Evolutionary conservation across 2,888 invertebrate species (phyloP), one percentile per base, ranked within the genome.

Genomic region (Polymixis flavicincta): DNA sequence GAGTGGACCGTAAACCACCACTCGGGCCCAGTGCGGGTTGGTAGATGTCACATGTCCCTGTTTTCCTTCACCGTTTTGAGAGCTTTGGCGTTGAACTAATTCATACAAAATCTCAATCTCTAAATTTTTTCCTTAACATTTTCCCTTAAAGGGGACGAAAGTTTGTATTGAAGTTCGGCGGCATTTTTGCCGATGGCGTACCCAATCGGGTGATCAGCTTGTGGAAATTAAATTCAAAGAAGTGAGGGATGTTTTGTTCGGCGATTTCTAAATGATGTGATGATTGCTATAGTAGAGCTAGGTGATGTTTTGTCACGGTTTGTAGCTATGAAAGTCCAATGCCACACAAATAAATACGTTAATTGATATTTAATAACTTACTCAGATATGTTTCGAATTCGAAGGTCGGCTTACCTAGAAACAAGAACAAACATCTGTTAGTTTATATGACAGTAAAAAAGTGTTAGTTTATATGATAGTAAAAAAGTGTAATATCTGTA

Each of bases 381-480:
- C 83, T 82, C 71, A 73, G 60, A 37, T 68, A 61, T 54, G 1
- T 1, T 57, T 52, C 9, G 22, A 71, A 45, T 57, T 59, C 9
- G 60, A 71, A 63, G 42, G 25, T 52, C 68, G n/a, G 82, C 82
- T 83, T 83, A 83, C 83, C 83, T 83, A 69, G 73, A 83, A 83
- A 82, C 6, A 85, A 73, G 13, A 73, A 81, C 5, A 68, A 61
- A 72, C 6, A 50, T 59, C 28, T 28, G 37, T 85, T 57, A 85
- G 73, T 61, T 13, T 55, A 68, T 45, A 57, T 11, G 1, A 55
- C 45, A 37, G 42, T 19, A 14, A 32, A 11, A 78, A 45, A 64
- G n/a, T n/a, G n/a, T n/a, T n/a, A n/a, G n/a, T n/a, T n/a, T n/a
- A n/a, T n/a, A n/a, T n/a, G n/a, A n/a, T n/a, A n/a, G n/a, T 6